Percentiles rank a stretch among this genome's conserved stretches.
phyloP scores from a whole-genome alignment of 2,888 invertebrate genomes.

The Heliconius cydno region DNA sequence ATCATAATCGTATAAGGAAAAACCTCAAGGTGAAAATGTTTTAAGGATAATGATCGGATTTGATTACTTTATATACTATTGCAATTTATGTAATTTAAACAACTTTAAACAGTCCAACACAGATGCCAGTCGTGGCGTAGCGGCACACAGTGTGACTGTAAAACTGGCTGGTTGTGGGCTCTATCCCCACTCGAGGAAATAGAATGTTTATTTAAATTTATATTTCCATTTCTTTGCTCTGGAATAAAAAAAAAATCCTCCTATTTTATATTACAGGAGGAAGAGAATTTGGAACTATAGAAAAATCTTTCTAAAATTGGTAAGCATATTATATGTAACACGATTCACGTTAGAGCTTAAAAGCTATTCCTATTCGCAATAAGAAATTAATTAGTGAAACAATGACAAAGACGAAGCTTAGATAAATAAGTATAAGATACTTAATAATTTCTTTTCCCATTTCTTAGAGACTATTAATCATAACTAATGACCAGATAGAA shows the following conservation, averaged over 20 bases:
- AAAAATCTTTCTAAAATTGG: no score
- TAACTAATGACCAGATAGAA: constrained; percentile 5
- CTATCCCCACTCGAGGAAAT: not conserved
- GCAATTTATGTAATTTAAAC: not conserved
- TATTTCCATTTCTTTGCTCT: not conserved
- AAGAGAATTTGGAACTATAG: no score
- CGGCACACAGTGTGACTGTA: not conserved
- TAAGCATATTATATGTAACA: not conserved
- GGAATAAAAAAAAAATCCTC: no score
- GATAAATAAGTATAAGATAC: constrained; percentile 3
- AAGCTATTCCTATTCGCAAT: not conserved
- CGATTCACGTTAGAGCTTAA: not conserved
- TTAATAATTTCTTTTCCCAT: constrained; percentile 14
- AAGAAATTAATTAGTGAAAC: constrained; percentile 12
- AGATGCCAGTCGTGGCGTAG: no score
- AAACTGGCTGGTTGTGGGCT: not conserved
- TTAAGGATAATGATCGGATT: not conserved
- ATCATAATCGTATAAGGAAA: not conserved
- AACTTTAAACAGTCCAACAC: not conserved
- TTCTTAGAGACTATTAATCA: constrained; percentile 14
- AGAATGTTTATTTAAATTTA: not conserved
- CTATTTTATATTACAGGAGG: no score
- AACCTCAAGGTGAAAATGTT: not conserved
- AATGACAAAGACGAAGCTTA: constrained; percentile 2
- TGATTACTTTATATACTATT: not conserved